phyloP scores from a whole-genome alignment of 2,113 vertebrate species.

The Fulica atra region DNA sequence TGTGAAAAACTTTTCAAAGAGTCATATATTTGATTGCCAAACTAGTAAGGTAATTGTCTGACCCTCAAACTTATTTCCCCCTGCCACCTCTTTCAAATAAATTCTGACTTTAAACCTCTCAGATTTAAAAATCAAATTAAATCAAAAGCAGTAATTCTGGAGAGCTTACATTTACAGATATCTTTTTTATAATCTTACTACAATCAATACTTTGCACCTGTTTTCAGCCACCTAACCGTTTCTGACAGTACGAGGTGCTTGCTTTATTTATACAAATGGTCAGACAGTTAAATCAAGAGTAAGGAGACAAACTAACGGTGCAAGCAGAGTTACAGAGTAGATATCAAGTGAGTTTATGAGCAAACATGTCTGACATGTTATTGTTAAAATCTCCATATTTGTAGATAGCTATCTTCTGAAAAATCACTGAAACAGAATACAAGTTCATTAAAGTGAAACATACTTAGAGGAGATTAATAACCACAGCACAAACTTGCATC shows the following conservation, averaged over 20 bases:
- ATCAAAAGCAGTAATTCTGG: background rate
- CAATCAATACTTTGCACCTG: background rate
- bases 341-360: background rate
- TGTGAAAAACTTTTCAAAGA: background rate
- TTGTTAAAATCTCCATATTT: background rate
- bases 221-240: background rate
- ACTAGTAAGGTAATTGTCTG: background rate
- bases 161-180: background rate
- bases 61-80: background rate
- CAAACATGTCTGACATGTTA: background rate
- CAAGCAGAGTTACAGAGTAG: background rate
- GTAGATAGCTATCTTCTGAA: background rate
- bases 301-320: background rate
- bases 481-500: background rate
- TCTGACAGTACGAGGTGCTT: background rate
- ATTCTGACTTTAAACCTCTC: background rate
- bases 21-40: background rate
- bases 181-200: background rate
- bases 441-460: conserved; percentile 14
- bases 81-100: background rate
- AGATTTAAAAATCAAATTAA: background rate
- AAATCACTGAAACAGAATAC: background rate
- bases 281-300: background rate
- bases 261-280: background rate
- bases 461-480: conserved; percentile 4